Conservation (phyloP, 2,797 vertebrate species). For the Pampus argenteus region DNA sequence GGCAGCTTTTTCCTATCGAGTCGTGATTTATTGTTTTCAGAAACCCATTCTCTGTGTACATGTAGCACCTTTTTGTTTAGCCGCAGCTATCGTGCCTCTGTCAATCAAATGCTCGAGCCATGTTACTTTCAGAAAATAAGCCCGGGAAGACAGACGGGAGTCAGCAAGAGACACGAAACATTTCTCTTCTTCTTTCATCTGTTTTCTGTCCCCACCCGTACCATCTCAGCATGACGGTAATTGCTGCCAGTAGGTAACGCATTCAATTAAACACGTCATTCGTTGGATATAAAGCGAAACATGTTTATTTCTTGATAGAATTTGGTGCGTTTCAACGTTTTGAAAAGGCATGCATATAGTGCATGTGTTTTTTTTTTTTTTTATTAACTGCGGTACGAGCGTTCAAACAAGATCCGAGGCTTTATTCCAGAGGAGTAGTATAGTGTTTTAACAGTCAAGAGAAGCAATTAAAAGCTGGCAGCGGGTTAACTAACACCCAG, state of each 20-base stretch:
- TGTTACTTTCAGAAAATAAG: conserved; percentile 51
- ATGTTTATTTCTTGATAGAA: conserved; percentile 46
- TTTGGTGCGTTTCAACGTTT: conserved; percentile 26
- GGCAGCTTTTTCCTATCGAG: conserved; percentile 24
- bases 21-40: conserved; percentile 63
- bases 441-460: conserved; percentile 69
- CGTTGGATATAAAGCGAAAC: conserved; percentile 48
- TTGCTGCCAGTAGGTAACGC: conserved; percentile 75
- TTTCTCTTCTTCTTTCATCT: conserved; percentile 52
- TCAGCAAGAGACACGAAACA: conserved; percentile 22
- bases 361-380: conserved; percentile 35
- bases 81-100: conserved; percentile 66
- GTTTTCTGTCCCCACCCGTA: conserved; percentile 48
- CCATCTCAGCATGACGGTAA: conserved; percentile 55
- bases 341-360: conserved; percentile 22
- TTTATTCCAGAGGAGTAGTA: conserved; percentile 26
- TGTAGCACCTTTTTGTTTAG: conserved; percentile 68
- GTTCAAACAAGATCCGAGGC: conserved; percentile 24
- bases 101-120: conserved; percentile 58
- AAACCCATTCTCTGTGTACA: conserved; percentile 55
- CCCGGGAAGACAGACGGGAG: conserved; percentile 36
- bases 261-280: conserved; percentile 73
- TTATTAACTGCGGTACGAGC: background rate
- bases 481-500: conserved; percentile 80
- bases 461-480: conserved; percentile 79